Base-by-base conservation (phyloP, 2,888 invertebrate genomes). In the Drosophila longiperda region DNA sequence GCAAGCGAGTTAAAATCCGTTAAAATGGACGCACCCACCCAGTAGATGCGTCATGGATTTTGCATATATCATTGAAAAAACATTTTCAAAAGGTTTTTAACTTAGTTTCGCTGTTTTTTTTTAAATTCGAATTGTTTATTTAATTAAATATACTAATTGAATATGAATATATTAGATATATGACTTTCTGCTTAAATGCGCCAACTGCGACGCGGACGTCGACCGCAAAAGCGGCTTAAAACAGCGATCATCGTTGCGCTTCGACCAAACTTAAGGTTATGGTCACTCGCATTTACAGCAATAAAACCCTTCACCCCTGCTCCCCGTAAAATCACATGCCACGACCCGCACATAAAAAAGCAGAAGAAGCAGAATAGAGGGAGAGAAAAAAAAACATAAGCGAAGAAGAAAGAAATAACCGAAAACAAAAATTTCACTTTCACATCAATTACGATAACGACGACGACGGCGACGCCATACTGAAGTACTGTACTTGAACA, bases 401-500 rank as follows among this genome's bases (percentile, higher is more conserved):
- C 55, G 61, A 42, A 38, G 17, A 53, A 66, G 67, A 65, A 73
- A 57, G 57, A 69, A 60, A 55, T 71, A 65, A 64, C 55, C 69
- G 71, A 75, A 82, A 57, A 42, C 73, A 75, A 75, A 83, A 88
- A 85, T 88, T 85, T 85, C 85, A 85, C 85, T 85, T 85, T 85
- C 85, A 88, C 85, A 85, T 88, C 88, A 85, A 88, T 85, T 85
- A 88, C 85, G 81, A 53, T 23, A 34, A 20, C 50, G 29, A 69
- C 73, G 70, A 66, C 64, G 61, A 59, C 71, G 82, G 29, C 77
- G 64, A 62, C 71, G 59, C 40, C 62, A 65, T 63, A 68, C 55
- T 77, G 66, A 78, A 79, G 83, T 77, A 77, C 86, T 87, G 78
- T 87, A 87, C 86, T 87, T 87, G 80, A 81, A 78, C 75, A 78